Evolutionary conservation across 2,888 invertebrate genomes (phyloP).

Genomic region (Drosophila nr. perissopoda): DNA sequence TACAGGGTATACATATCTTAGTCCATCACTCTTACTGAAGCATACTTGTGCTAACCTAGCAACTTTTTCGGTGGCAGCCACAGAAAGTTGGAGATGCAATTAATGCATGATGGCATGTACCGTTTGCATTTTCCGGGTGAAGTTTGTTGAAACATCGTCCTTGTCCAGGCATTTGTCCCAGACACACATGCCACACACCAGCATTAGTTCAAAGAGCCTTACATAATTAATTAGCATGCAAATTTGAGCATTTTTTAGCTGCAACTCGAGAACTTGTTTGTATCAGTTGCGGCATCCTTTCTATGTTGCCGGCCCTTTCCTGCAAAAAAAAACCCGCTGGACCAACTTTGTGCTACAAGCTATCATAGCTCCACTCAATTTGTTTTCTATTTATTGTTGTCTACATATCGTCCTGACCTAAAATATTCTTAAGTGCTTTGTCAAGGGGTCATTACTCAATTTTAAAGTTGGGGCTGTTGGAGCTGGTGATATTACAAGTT

Average conservation of each 20-base stretch:
- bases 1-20: neutral
- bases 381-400: constrained; percentile 1
- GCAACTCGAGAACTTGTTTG: constrained; percentile 14
- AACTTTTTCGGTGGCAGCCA: constrained; percentile 18
- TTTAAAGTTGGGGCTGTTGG: neutral
- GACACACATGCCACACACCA: neutral
- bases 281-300: constrained; percentile 8
- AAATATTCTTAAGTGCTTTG: constrained; percentile 9
- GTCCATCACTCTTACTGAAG: neutral
- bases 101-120: constrained; percentile 16
- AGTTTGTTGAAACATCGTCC: constrained; percentile 26
- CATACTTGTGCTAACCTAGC: neutral
- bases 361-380: constrained; percentile 11
- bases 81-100: constrained; percentile 42
- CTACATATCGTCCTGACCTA: constrained; percentile 22
- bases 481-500: neutral
- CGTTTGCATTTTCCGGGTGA: constrained; percentile 18
- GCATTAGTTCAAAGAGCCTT: constrained; percentile 33
- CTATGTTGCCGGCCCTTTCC: constrained; percentile 13
- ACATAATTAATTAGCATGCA: constrained; percentile 61
- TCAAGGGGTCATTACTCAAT: neutral
- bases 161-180: constrained; percentile 19
- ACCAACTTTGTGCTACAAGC: constrained; percentile 38
- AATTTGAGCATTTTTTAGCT: constrained; percentile 52
- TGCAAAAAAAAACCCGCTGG: constrained; percentile 12